These are phyloP conservation scores for Polymixis lichenea DNA, from an alignment of 2,888 invertebrate genomes.

Conservation along the genomic window DNA sequence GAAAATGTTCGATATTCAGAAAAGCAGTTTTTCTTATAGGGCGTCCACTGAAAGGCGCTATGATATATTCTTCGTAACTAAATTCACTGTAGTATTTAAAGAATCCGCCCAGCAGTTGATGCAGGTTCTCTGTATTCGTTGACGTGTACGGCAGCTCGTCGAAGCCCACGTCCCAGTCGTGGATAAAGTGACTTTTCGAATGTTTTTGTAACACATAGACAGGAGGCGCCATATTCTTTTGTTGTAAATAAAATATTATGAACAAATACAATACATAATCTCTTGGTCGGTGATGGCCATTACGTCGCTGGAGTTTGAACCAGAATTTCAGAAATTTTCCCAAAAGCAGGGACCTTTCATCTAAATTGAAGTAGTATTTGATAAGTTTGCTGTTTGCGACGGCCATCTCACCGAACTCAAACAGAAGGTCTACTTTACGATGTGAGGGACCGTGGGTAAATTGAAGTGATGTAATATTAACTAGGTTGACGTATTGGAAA, in stretches of 20 bases:
- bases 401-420: slow-evolving; percentile 11
- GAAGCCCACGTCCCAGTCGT: slow-evolving; percentile 16
- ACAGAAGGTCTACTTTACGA: slow-evolving; percentile 6
- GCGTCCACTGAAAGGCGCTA: slow-evolving; percentile 57
- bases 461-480: not conserved
- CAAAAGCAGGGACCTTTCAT: slow-evolving; percentile 8
- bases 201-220: slow-evolving; percentile 10
- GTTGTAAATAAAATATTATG: slow-evolving; percentile 67
- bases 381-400: slow-evolving; percentile 13
- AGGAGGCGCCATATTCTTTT: slow-evolving; percentile 29
- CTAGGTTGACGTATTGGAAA: not conserved
- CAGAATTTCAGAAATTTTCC: slow-evolving; percentile 12
- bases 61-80: slow-evolving; percentile 52
- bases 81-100: slow-evolving; percentile 63
- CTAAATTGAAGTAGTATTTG: slow-evolving; percentile 11
- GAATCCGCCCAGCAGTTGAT: slow-evolving; percentile 60
- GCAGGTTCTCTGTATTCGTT: slow-evolving; percentile 22
- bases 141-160: slow-evolving; percentile 25
- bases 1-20: slow-evolving; percentile 22
- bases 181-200: not conserved
- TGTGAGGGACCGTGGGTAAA: not conserved
- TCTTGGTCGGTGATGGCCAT: not conserved
- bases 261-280: slow-evolving; percentile 41
- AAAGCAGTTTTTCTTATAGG: slow-evolving; percentile 26
- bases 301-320: not conserved